Evolutionary conservation across 2,888 invertebrate genomes (phyloP), one percentile per base, ranked within the genome.

Genomic region (Antitype chi): DNA sequence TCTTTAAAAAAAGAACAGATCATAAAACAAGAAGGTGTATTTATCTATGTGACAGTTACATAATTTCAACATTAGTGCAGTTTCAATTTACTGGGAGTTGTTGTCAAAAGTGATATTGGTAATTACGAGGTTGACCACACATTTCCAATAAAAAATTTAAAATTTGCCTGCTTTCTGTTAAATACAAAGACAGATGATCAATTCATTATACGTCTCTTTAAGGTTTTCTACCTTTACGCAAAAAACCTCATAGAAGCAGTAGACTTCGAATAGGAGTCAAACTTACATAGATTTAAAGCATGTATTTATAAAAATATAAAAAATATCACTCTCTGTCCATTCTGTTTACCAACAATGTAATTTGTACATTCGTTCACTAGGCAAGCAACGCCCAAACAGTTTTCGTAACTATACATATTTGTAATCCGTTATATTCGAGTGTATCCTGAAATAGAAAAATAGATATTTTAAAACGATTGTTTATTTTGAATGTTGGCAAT

Each of bases 391-490:
- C 95, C 94, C 93, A 95, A 52, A 96, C 95, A 2, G 94, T 94
- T 94, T 94, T 94, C 76, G 96, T 94, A 73, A 96, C 94, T 84
- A 96, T 91, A 83, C 92, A 93, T 90, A 96, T 94, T 89, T 94
- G 89, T 88, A 95, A 88, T 89, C 96, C 96, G 72, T 96, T 95
- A 96, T 94, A 96, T 95, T 95, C 95, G 93, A 96, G 94, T 92
- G 93, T 94, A 93, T 94, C 95, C 96, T 96, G 96, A 89, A 96
- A 96, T 91, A 84, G 87, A 92, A 93, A 87, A 87, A 87, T 80
- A 80, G 55, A 84, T 80, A 80, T 63, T 87, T 85, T 87, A 88
- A 87, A 81, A 86, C 85, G 82, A 78, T 74, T 73, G 63, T 53
- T 59, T 67, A 23, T 28, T 67, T 71, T 83, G 78, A 72, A 73